phyloP scores from a whole-genome alignment of 1,140 invertebrate species.

The Drosophila saltans region DNA sequence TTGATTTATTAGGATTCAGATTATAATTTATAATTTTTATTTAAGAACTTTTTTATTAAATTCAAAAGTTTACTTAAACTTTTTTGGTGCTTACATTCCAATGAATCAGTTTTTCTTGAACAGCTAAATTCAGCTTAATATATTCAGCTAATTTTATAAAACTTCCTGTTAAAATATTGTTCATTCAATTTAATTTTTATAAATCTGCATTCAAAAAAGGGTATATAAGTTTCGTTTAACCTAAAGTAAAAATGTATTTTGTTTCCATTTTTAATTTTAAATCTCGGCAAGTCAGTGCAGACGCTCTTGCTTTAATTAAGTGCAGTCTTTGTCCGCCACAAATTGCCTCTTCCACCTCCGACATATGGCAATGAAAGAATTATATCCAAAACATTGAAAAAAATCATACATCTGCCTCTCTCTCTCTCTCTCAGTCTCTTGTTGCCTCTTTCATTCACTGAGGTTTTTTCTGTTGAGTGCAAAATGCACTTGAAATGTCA shows the following conservation, averaged over 20 bases:
- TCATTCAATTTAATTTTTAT: too few relatives aligned
- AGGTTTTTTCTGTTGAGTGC: conserved; percentile 28
- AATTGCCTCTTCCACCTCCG: conserved; percentile 6
- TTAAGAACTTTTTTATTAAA: too few relatives aligned
- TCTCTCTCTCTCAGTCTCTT: background rate
- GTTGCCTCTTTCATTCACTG: too few relatives aligned
- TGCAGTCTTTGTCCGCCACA: conserved; percentile 43
- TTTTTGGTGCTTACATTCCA: too few relatives aligned
- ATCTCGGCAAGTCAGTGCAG: conserved; percentile 53
- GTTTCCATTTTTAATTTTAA: conserved; percentile 63
- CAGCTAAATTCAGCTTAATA: too few relatives aligned
- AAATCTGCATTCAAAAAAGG: background rate
- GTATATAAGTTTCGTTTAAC: background rate
- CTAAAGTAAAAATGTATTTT: background rate
- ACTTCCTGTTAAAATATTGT: too few relatives aligned
- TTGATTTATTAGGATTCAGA: too few relatives aligned
- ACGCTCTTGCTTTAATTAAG: conserved; percentile 68
- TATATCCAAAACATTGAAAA: conserved; percentile 74
- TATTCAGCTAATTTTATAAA: too few relatives aligned
- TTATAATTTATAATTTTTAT: too few relatives aligned
- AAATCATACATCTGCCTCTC: background rate
- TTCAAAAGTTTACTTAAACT: too few relatives aligned
- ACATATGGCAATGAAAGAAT: conserved; percentile 74
- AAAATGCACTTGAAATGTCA: conserved; percentile 79
- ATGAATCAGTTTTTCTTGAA: too few relatives aligned